Evolutionary conservation across 2,888 invertebrate genomes (phyloP), one percentile per base, ranked within the genome.

Genomic region (Drosophila merina): DNA sequence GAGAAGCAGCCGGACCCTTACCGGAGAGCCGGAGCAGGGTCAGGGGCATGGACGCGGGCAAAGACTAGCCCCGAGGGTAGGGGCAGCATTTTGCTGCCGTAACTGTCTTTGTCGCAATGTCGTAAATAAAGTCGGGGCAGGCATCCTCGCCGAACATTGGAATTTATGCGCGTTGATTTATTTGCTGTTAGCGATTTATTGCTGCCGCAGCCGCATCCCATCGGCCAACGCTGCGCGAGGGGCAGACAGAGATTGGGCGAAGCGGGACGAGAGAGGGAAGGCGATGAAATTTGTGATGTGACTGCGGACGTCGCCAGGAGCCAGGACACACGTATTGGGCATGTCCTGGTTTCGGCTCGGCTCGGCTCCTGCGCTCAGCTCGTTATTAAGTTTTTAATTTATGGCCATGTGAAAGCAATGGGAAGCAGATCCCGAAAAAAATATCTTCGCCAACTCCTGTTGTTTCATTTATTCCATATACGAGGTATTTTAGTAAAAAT

Each of bases 131-230:
- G 87, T 82, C 87, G 80, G 82, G 87, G 79, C 79, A 77, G 72
- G 66, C 74, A 50, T 76, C 83, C 71, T 79, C 82, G 82, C 83
- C 62, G 76, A 75, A 77, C 77, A 84, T 77, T 89, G 89, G 90
- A 83, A 90, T 90, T 90, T 90, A 87, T 88, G 77, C 82, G 83
- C 89, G 80, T 81, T 90, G 90, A 90, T 90, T 90, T 90, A 90
- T 90, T 90, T 89, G 90, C 89, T 88, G 85, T 82, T 84, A 83
- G 86, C 89, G 88, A 90, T 90, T 90, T 90, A 90, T 90, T 89
- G 88, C 90, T 88, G 82, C 86, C 88, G 90, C 88, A 89, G 80
- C 74, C 76, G 76, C 76, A 76, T 72, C 85, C 64, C 70, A 70
- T 60, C 55, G 62, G 59, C 52, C 38, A 45, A 25, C 10, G 44